Conservation (phyloP, 2,113 vertebrate genomes). For the Litocranius walleri region DNA sequence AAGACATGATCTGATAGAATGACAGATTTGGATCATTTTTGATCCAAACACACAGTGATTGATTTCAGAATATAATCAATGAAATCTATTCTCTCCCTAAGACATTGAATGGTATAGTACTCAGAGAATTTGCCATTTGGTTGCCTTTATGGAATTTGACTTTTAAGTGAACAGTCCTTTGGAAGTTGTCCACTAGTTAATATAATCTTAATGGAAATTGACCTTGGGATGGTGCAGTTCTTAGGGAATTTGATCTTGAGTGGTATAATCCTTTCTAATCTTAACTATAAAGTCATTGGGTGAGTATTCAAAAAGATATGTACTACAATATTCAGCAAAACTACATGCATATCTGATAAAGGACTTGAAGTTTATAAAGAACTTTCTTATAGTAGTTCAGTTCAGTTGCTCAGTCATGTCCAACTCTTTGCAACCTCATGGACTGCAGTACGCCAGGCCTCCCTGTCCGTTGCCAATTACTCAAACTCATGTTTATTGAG, state of each 20-base stretch:
- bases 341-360: neutral
- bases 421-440: neutral
- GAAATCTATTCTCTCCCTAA: neutral
- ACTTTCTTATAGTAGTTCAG: neutral
- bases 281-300: neutral
- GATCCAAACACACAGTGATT: neutral
- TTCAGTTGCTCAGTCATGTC: neutral
- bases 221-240: neutral
- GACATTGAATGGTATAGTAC: neutral
- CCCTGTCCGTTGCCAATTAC: fast-evolving
- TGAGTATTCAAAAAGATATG: neutral
- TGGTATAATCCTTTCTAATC: neutral
- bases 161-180: neutral
- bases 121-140: neutral
- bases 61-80: neutral
- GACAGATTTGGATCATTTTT: slow-evolving; percentile 2
- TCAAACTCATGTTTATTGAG: no score
- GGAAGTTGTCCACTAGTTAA: neutral
- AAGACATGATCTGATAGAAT: neutral
- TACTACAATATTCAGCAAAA: neutral
- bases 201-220: neutral
- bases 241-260: neutral
- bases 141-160: neutral
- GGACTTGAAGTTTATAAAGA: neutral
- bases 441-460: neutral